Conservation (phyloP, 53 echinoderm and acorn worm species). For the Apostichopus leukothele region DNA sequence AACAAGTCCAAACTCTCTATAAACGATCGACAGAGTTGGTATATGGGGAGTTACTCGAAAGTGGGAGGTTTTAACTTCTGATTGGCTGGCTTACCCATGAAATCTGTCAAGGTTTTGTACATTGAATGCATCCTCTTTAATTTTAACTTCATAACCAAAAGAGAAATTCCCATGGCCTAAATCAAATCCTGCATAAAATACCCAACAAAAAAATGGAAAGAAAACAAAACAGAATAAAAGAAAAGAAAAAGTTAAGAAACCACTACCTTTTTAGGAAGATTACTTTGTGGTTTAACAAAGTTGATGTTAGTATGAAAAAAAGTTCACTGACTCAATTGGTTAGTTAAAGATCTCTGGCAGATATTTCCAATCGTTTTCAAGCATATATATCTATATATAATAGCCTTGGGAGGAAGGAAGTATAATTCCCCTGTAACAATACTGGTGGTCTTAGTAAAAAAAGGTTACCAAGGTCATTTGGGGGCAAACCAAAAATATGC, state of each 20-base stretch:
- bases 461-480: neutral
- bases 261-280: neutral
- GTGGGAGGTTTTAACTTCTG: too few species aligned
- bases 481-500: slow-evolving; percentile 3
- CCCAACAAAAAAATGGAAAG: neutral
- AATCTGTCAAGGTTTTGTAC: too few species aligned
- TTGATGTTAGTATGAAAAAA: neutral
- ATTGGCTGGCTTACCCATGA: too few species aligned
- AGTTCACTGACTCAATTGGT: neutral
- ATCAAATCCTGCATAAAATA: neutral
- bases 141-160: neutral
- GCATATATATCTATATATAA: neutral
- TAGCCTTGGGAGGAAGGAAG: slow-evolving; percentile 40
- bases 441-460: neutral
- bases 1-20: too few species aligned
- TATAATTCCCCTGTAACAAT: slow-evolving; percentile 10
- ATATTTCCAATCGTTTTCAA: too few species aligned
- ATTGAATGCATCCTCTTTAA: too few species aligned
- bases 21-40: too few species aligned
- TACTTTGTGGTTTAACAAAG: neutral
- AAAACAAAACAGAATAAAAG: neutral
- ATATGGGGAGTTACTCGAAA: too few species aligned
- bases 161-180: neutral
- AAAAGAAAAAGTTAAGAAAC: neutral
- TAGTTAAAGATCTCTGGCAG: too few species aligned